These are phyloP conservation scores for Crocuta crocuta DNA, from an alignment of 2,113 vertebrate genomes.

Conservation along the genomic window DNA sequence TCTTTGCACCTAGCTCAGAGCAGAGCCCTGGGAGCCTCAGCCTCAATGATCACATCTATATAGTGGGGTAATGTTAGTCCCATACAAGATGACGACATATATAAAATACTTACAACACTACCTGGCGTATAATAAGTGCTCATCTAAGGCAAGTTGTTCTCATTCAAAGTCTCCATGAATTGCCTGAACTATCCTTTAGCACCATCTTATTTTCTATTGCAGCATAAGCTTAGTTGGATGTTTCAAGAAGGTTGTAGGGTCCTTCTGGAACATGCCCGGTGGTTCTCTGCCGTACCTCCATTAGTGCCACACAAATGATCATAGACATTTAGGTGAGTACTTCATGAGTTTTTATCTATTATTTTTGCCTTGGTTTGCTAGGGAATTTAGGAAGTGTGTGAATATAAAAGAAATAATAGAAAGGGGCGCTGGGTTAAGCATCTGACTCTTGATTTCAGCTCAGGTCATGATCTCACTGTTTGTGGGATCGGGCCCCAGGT, in stretches of 20 bases:
- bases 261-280: not conserved
- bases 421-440: no score
- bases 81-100: not conserved
- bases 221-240: not conserved
- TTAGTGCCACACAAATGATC: not conserved
- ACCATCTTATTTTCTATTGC: not conserved
- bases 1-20: not conserved
- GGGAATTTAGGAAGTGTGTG: not conserved
- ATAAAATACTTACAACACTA: not conserved
- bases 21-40: not conserved
- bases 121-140: not conserved
- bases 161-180: not conserved
- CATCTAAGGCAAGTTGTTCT: not conserved
- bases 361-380: not conserved
- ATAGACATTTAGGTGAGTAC: not conserved
- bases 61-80: not conserved
- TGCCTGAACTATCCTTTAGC: not conserved
- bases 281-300: not conserved
- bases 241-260: not conserved
- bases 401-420: not conserved
- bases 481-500: no score
- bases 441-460: no score
- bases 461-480: no score
- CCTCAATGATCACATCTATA: not conserved
- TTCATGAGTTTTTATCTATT: not conserved